Percentiles rank a stretch among this genome's conserved stretches.
These are phyloP conservation scores for Peromyscus leucopus DNA, from an alignment of 2,113 vertebrate genomes.

Conservation along the genomic window DNA sequence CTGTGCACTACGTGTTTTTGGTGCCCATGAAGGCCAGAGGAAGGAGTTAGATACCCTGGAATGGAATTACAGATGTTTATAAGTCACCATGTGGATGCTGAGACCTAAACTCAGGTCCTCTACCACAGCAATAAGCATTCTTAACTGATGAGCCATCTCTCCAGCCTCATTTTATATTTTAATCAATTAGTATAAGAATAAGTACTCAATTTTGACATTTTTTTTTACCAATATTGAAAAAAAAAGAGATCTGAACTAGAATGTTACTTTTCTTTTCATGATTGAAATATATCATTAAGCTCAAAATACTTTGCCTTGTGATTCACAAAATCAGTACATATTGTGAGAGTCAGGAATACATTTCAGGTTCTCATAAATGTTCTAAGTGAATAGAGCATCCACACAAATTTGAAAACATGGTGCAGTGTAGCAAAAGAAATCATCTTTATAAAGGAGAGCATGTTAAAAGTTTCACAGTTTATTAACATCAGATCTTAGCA, in stretches of 20 bases:
- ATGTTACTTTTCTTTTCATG: neutral
- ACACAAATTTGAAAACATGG: neutral
- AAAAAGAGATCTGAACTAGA: neutral
- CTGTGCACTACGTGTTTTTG: neutral
- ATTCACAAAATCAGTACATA: neutral
- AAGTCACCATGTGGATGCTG: neutral
- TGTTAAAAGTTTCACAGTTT: neutral
- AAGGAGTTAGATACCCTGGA: neutral
- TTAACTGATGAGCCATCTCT: neutral
- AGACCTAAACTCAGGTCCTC: neutral
- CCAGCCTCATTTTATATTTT: neutral
- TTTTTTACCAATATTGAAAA: conserved; percentile 19
- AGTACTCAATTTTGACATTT: neutral
- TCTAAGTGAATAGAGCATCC: neutral
- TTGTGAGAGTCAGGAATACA: neutral
- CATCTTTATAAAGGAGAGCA: neutral
- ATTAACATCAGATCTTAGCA: neutral
- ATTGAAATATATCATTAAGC: neutral
- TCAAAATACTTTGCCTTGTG: neutral
- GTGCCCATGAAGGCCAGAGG: neutral
- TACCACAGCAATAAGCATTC: neutral
- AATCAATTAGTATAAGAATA: conserved; percentile 15
- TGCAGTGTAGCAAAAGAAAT: neutral
- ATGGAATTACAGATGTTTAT: neutral
- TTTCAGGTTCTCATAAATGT: neutral